Evolutionary conservation across 2,797 vertebrate genomes (phyloP).

Genomic region (Fringilla coelebs): DNA sequence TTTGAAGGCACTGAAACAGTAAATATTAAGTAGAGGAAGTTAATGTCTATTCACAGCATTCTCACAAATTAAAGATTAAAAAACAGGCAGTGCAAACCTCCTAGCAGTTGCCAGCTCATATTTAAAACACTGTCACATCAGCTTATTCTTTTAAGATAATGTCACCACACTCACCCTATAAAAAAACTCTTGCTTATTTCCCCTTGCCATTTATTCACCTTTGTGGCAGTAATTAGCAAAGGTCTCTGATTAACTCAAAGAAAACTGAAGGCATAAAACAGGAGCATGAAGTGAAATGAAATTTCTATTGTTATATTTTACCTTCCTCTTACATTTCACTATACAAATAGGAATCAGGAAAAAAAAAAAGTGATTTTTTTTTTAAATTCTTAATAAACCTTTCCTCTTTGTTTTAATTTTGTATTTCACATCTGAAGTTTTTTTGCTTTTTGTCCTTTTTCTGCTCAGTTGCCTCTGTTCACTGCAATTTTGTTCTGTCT

Average conservation of each 20-base stretch:
- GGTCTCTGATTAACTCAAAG: background rate
- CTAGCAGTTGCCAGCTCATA: constrained; percentile 42
- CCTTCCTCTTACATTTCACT: background rate
- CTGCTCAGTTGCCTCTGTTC: background rate
- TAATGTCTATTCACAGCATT: constrained; percentile 50
- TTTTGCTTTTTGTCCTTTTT: background rate
- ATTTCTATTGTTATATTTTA: background rate
- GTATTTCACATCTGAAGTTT: background rate
- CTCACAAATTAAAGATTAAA: constrained; percentile 60
- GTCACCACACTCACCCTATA: constrained; percentile 17
- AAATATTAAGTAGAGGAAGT: constrained; percentile 44
- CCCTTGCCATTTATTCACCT: constrained; percentile 21
- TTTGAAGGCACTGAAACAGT: constrained; percentile 37
- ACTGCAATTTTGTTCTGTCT: background rate
- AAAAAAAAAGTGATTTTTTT: background rate
- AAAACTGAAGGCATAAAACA: background rate
- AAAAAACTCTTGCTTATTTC: constrained; percentile 22
- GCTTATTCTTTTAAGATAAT: constrained; percentile 49
- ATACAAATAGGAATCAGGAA: background rate
- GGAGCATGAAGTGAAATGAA: background rate
- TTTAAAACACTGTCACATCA: constrained; percentile 60
- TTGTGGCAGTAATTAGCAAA: constrained; percentile 34
- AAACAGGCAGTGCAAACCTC: constrained; percentile 18
- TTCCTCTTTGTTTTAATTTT: background rate
- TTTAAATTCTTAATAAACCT: background rate